Conservation (phyloP, 2,888 invertebrate species). For the Eurytoma adleriae region DNA sequence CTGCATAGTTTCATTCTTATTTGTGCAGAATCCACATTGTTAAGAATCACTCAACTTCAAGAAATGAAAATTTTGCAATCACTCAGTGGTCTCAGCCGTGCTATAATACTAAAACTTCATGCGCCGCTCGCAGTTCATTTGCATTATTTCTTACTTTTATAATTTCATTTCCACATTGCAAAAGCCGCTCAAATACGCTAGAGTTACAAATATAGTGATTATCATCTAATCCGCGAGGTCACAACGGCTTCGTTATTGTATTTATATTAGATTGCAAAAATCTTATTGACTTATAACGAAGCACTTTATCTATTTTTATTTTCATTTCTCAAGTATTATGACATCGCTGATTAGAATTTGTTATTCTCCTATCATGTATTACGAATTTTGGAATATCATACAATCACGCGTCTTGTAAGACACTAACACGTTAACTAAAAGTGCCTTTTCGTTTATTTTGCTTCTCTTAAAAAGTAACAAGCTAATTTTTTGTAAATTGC, state of each 20-base stretch:
- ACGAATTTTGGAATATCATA: constrained; percentile 63
- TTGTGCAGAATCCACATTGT: constrained; percentile 39
- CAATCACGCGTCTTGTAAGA: constrained; percentile 68
- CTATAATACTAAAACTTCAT: constrained; percentile 32
- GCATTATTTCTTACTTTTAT: constrained; percentile 17
- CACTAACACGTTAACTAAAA: constrained; percentile 67
- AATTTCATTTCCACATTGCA: constrained; percentile 62
- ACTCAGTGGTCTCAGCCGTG: constrained; percentile 28
- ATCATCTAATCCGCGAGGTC: constrained; percentile 41
- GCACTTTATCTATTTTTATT: constrained; percentile 40
- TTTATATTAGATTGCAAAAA: constrained; percentile 30
- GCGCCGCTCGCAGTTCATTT: constrained; percentile 21
- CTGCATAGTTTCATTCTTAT: constrained; percentile 39
- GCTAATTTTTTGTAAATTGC: no score
- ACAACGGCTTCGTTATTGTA: constrained; percentile 16
- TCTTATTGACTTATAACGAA: constrained; percentile 45
- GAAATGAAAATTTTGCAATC: constrained; percentile 37
- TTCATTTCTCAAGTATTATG: constrained; percentile 51
- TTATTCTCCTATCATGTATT: constrained; percentile 59
- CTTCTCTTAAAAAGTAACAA: not conserved
- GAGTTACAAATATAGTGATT: constrained; percentile 57
- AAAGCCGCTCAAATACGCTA: constrained; percentile 67
- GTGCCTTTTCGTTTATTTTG: constrained; percentile 44
- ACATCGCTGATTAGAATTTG: constrained; percentile 60
- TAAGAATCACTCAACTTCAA: constrained; percentile 21